Percentiles rank a stretch among this genome's conserved stretches.
Conservation (phyloP, 2,888 invertebrate species). For the Megalurothrips usitatus region DNA sequence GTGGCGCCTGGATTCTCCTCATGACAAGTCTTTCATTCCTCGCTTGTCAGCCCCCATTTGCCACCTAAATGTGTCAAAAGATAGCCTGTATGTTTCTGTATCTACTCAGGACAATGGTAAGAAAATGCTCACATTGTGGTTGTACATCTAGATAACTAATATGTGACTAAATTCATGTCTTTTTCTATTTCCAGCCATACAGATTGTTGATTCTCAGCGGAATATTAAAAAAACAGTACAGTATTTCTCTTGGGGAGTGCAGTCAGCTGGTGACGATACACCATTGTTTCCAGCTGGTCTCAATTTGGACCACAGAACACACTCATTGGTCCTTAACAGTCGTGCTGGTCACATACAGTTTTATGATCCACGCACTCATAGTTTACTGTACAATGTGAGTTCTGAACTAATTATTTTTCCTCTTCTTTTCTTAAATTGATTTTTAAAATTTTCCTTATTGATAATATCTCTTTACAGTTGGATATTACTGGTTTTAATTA, state of each 20-base stretch:
- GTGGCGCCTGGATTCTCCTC: constrained; percentile 58
- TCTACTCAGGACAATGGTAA: constrained; percentile 65
- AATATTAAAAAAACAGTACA: constrained; percentile 58
- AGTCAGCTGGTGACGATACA: constrained; percentile 47
- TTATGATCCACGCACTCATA: constrained; percentile 60
- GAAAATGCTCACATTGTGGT: not conserved
- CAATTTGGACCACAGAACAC: constrained; percentile 58
- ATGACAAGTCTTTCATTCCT: constrained; percentile 59
- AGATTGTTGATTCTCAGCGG: constrained; percentile 46
- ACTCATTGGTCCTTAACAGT: constrained; percentile 65
- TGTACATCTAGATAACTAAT: not conserved
- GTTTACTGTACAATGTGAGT: constrained; percentile 66
- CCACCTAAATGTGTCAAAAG: constrained; percentile 57
- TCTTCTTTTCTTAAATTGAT: not conserved
- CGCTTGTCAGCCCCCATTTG: constrained; percentile 63
- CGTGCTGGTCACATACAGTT: constrained; percentile 70
- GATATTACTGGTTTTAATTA: constrained; percentile 69
- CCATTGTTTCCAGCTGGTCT: constrained; percentile 55
- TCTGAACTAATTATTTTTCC: not conserved
- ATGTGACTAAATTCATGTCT: constrained; percentile 19
- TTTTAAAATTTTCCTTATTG: constrained; percentile 30
- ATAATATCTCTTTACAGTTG: constrained; percentile 49
- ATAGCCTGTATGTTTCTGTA: constrained; percentile 60
- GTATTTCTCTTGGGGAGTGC: constrained; percentile 59
- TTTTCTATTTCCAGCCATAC: constrained; percentile 44